A percentile compares a stretch with the other conserved stretches of the same genome.
Conservation (phyloP, 2,888 invertebrate genomes). For the Protodeltote pygarga region DNA sequence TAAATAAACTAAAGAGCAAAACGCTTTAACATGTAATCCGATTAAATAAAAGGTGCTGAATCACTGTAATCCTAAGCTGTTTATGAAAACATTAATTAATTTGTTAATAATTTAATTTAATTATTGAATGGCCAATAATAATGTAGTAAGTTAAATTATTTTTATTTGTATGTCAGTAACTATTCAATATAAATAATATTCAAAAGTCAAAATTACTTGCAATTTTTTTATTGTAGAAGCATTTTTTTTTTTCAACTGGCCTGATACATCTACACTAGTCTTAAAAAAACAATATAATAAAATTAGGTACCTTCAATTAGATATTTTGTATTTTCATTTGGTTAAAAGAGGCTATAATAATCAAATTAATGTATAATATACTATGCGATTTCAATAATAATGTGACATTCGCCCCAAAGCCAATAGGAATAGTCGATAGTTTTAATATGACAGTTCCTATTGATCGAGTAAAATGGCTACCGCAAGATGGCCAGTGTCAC, state of each 20-base stretch:
- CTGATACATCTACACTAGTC: slow-evolving; percentile 7
- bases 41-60: slow-evolving; percentile 42
- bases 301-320: not conserved
- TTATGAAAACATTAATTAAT: slow-evolving; percentile 16
- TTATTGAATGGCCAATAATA: not conserved
- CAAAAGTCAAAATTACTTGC: slow-evolving; percentile 16
- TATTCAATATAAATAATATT: slow-evolving; percentile 2
- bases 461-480: too few species aligned
- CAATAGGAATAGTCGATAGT: too few species aligned
- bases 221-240: slow-evolving; percentile 1
- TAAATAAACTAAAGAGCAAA: slow-evolving; percentile 24
- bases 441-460: too few species aligned
- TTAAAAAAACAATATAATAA: not conserved
- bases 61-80: slow-evolving; percentile 43
- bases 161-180: slow-evolving; percentile 3
- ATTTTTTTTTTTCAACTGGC: slow-evolving; percentile 23
- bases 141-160: not conserved
- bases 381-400: too few species aligned
- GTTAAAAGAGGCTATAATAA: slow-evolving; percentile 43
- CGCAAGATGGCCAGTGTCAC: too few species aligned
- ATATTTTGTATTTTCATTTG: slow-evolving; percentile 9
- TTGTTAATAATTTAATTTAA: slow-evolving; percentile 2
- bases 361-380: slow-evolving; percentile 24
- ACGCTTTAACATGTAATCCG: slow-evolving; percentile 28
- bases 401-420: too few species aligned